Evolutionary conservation across 1,140 invertebrate species (phyloP), one percentile per base, ranked within the genome.

Genomic region (Tetragonula clypearis): DNA sequence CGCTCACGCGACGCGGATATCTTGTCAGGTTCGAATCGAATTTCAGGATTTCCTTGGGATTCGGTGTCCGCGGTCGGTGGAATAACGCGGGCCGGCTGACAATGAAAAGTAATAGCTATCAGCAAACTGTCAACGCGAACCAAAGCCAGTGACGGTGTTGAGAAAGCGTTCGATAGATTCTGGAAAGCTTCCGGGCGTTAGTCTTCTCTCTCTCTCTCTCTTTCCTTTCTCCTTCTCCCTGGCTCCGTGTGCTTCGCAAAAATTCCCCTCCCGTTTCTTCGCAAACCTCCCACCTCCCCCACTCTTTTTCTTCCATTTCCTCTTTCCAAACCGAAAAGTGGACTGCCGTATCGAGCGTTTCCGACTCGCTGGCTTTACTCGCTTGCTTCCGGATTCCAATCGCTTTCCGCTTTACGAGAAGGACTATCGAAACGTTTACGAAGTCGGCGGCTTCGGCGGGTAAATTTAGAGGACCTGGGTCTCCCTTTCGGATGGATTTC

Each of bases 261-360:
- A 72, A 79, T 83, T 11, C 72, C 58, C 26, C 66, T 2, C 58
- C 26, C 41, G 41, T 49, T 49, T 49, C 41, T 49, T 49, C 41
- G 8, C 41, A 49, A 49, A 49, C 41, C 41, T 6, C 8, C 41
- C 58, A 35, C 21, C 41, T 73, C 58, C 53, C 14, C 58, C 35
- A 58, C 35, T 73, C 80, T 79, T 84, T 78, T 78, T 77, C 79
- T 79, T 62, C 65, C n/a, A 62, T 82, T 82, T 56, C 85, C n/a
- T 56, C 85, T 21, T 79, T 78, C 41, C 35, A 62, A 77, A 81
- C 62, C 77, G 78, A 79, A 84, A 82, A 82, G 80, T 53, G 79
- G 79, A 86, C 81, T 90, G 85, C 79, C 86, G 90, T 91, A 91
- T 89, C 87, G 84, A 91, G 41, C 88, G 80, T 90, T 91, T 87